A percentile compares a stretch with the other conserved stretches of the same genome.
phyloP scores from a whole-genome alignment of 1,140 invertebrate genomes.

The Drosophila sucinea region DNA sequence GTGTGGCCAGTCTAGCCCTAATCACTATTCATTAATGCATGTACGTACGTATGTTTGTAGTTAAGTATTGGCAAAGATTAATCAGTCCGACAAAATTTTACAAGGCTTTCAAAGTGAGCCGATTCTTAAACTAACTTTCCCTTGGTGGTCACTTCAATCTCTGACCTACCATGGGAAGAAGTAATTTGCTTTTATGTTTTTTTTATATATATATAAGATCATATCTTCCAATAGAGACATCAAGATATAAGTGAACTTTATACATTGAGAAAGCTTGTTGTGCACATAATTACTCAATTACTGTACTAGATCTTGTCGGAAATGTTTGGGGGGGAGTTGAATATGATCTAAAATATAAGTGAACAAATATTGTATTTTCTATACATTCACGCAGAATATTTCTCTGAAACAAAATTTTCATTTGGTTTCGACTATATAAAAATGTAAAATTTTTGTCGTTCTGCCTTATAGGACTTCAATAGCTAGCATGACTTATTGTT shows the following conservation, averaged over 20 bases:
- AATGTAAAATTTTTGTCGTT: neutral
- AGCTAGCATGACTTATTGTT: slow-evolving; percentile 1
- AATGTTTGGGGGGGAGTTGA: too few species aligned
- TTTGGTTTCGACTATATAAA: neutral
- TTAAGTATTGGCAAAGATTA: slow-evolving; percentile 9
- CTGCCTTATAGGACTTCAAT: neutral
- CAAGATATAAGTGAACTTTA: too few species aligned
- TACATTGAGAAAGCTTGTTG: too few species aligned
- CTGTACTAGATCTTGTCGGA: too few species aligned
- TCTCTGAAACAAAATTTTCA: neutral
- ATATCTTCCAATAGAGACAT: too few species aligned
- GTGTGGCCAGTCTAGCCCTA: slow-evolving; percentile 6
- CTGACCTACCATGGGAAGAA: neutral
- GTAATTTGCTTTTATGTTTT: neutral
- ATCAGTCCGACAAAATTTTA: slow-evolving; percentile 4
- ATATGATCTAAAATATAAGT: too few species aligned
- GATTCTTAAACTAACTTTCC: neutral
- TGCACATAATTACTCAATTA: too few species aligned
- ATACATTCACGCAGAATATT: neutral
- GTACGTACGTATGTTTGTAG: slow-evolving; percentile 14
- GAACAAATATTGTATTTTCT: neutral
- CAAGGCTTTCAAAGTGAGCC: neutral
- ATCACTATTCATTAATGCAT: slow-evolving; percentile 25
- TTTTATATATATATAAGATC: neutral
- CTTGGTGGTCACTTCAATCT: neutral